Base-by-base conservation (phyloP, 2,113 vertebrate genomes). In the Rhinogobius similis region DNA sequence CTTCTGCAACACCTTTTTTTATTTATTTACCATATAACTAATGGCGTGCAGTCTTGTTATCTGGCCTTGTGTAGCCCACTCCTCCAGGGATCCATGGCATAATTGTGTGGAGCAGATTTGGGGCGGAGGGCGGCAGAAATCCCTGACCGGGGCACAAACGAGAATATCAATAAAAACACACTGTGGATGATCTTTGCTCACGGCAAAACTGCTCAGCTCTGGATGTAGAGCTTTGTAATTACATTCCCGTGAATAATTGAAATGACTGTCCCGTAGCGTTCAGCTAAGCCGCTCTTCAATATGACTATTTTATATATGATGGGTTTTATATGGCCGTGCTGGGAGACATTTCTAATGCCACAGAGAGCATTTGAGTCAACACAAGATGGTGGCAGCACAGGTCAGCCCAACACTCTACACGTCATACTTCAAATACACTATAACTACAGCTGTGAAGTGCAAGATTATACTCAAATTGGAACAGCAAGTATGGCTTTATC, bases 111-210 rank as follows among this genome's bases (percentile, higher is more conserved):
- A 67, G 81, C 78, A 63, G 74, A 87, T 84, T 84, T 83, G 67
- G 76, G 81, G 75, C 78, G 70, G 78, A 67, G 76, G 71, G 80
- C 74, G 71, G 83, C 70, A 78, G 61, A 86, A 87, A 86, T 88
- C 82, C 82, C 82, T 90, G 86, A 84, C 87, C 64, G 56, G 70
- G 78, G 76, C 86, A 81, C 80, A 84, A 91, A 92, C 84, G 83
- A 85, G 79, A 90, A 88, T 87, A 89, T 90, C 82, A 89, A 90
- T 90, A 91, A 91, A 91, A 85, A 84, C 80, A 85, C 72, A 85
- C 82, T 83, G 77, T 59, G 82, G 86, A 84, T 86, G 81, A 87
- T 87, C 86, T 89, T 89, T 86, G 87, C 89, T 90, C 65, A 82
- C 90, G 87, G 90, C 90, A 77, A 89, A 87, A 83, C 70, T 68